These are phyloP conservation scores for Galendromus occidentalis DNA, from an alignment of 1,140 invertebrate genomes.

Conservation along the genomic window DNA sequence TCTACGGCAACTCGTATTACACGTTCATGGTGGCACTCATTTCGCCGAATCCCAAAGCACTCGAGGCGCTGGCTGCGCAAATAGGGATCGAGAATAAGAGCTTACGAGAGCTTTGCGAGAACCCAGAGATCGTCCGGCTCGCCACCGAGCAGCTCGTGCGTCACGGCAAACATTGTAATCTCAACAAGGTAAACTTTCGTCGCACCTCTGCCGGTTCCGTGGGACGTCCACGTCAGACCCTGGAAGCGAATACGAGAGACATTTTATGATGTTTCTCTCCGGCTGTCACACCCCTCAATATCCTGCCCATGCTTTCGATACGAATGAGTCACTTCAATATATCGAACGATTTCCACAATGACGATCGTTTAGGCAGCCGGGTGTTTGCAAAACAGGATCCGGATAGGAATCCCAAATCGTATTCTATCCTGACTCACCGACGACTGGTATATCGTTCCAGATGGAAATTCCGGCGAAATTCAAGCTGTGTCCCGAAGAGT, in stretches of 20 bases:
- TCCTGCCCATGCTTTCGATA: too few species aligned
- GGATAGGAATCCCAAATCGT: too few species aligned
- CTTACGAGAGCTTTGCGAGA: slow-evolving; percentile 55
- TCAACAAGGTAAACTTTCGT: slow-evolving; percentile 7
- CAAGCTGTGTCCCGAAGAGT: slow-evolving; percentile 65
- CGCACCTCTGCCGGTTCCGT: too few species aligned
- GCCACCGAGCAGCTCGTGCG: slow-evolving; percentile 53
- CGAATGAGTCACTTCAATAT: too few species aligned
- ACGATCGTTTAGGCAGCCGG: too few species aligned
- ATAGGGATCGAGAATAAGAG: slow-evolving; percentile 38
- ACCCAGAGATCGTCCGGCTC: slow-evolving; percentile 47
- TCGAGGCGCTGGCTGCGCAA: slow-evolving; percentile 44
- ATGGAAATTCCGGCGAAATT: slow-evolving; percentile 79
- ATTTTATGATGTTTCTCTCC: too few species aligned
- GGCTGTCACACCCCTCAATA: too few species aligned
- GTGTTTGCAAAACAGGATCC: too few species aligned
- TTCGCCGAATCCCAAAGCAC: slow-evolving; percentile 50
- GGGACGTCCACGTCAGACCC: too few species aligned
- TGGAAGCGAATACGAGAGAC: too few species aligned
- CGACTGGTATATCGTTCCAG: slow-evolving; percentile 26
- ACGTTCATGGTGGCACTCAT: slow-evolving; percentile 74
- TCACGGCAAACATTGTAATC: slow-evolving; percentile 47
- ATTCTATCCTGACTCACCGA: not conserved
- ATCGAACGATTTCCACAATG: too few species aligned
- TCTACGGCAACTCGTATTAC: slow-evolving; percentile 31